A percentile compares a stretch with the other conserved stretches of the same genome.
phyloP scores from a whole-genome alignment of 1,140 invertebrate species.

The Drosophila sp. region DNA sequence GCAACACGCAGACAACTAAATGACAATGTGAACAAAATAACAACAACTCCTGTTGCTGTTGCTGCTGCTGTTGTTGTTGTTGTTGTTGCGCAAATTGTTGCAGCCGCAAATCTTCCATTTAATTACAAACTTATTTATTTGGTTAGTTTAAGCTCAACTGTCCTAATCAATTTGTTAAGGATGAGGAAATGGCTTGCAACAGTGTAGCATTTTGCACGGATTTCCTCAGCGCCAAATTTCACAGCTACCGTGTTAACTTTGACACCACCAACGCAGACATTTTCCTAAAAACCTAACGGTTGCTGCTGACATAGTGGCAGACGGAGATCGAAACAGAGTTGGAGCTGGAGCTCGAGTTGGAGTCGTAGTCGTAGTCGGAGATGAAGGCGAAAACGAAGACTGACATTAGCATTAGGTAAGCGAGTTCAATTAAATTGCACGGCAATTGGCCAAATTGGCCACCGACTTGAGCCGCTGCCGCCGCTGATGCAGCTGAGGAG shows the following conservation, averaged over 20 bases:
- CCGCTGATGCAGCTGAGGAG: conserved; percentile 28
- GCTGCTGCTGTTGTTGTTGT: conserved; percentile 31
- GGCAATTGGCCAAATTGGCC: conserved; percentile 71
- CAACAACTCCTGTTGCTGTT: conserved; percentile 47
- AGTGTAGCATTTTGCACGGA: conserved; percentile 53
- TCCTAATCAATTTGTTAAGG: conserved; percentile 80
- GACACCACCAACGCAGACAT: conserved; percentile 67
- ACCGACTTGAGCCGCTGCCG: conserved; percentile 42
- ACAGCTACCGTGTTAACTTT: conserved; percentile 80
- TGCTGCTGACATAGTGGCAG: background rate
- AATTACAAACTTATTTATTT: conserved; percentile 80
- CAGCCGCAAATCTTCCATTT: conserved; percentile 56
- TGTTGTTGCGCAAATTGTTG: conserved; percentile 39
- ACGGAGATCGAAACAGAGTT: conserved; percentile 13
- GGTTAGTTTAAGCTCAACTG: conserved; percentile 65
- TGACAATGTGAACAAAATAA: conserved; percentile 76
- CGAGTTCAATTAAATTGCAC: conserved; percentile 65
- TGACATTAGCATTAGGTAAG: conserved; percentile 77
- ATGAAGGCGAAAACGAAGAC: conserved; percentile 26
- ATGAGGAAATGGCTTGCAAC: conserved; percentile 72
- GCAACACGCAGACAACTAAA: conserved; percentile 77
- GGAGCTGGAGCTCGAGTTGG: background rate
- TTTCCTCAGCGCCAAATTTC: conserved; percentile 77
- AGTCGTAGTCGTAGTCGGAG: background rate
- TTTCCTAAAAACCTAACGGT: background rate